These are phyloP conservation scores for Ceyx erithaca DNA, from an alignment of 2,797 vertebrate species.

Conservation along the genomic window DNA sequence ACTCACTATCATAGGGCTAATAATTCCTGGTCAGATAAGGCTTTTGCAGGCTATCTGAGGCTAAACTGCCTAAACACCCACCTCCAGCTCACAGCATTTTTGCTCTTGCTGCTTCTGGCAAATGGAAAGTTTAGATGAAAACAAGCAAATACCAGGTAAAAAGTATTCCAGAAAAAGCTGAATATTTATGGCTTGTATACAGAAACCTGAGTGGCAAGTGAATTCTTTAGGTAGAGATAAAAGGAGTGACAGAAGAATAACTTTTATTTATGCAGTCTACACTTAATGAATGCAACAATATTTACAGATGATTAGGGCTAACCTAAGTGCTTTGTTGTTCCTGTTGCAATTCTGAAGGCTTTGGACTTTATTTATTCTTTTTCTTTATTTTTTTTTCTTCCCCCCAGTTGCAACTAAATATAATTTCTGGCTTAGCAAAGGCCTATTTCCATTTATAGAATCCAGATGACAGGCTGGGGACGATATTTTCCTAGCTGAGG, in stretches of 20 bases:
- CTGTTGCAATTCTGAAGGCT: background rate
- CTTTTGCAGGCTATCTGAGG: background rate
- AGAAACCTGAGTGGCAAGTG: slow-evolving; percentile 30
- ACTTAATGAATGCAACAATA: slow-evolving; percentile 14
- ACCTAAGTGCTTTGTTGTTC: slow-evolving; percentile 12
- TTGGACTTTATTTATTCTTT: background rate
- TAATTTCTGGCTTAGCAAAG: background rate
- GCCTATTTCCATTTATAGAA: slow-evolving; percentile 56
- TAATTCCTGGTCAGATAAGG: background rate
- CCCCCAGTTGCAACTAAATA: slow-evolving; percentile 2
- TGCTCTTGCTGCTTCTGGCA: background rate
- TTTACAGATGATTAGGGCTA: slow-evolving; percentile 10
- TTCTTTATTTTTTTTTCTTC: background rate
- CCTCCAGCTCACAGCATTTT: background rate
- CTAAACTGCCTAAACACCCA: background rate
- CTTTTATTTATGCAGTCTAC: background rate
- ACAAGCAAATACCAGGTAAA: background rate
- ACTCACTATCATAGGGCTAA: background rate
- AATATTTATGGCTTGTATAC: slow-evolving; percentile 29
- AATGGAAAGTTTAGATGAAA: background rate
- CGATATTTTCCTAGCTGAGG: slow-evolving; percentile 25
- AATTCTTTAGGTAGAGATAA: slow-evolving; percentile 34
- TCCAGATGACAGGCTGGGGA: slow-evolving; percentile 32
- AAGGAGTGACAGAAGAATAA: slow-evolving; percentile 14
- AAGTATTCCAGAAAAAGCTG: slow-evolving; percentile 13